These are phyloP conservation scores for Scaeva pyrastri DNA, from an alignment of 2,888 invertebrate species.

Conservation along the genomic window DNA sequence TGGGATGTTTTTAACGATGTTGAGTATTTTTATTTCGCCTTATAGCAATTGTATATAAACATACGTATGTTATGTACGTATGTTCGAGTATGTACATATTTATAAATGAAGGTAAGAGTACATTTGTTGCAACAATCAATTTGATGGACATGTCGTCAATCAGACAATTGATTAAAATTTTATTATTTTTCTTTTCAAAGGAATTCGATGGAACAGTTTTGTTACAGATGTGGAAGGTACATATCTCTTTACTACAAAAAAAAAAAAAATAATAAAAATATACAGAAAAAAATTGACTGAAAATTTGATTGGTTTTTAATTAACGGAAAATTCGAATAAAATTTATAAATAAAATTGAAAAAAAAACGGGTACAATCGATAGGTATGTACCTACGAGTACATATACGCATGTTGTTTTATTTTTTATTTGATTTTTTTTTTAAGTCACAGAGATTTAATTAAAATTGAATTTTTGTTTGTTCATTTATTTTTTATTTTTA, in stretches of 20 bases:
- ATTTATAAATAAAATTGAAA: slow-evolving; percentile 39
- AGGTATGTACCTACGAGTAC: background rate
- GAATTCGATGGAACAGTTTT: slow-evolving; percentile 27
- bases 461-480: slow-evolving; percentile 43
- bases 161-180: slow-evolving; percentile 73
- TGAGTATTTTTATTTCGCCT: slow-evolving; percentile 34
- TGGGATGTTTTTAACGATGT: background rate
- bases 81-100: too few species aligned
- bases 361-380: background rate
- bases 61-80: too few species aligned
- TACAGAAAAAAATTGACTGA: slow-evolving; percentile 71
- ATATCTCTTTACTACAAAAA: background rate
- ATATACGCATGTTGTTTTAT: slow-evolving; percentile 32
- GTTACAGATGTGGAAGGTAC: slow-evolving; percentile 58
- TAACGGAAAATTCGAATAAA: slow-evolving; percentile 78
- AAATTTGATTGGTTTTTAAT: slow-evolving; percentile 82
- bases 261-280: background rate
- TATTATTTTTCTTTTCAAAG: slow-evolving; percentile 71
- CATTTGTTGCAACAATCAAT: slow-evolving; percentile 52
- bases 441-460: slow-evolving; percentile 56
- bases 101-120: background rate
- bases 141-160: slow-evolving; percentile 74
- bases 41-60: background rate
- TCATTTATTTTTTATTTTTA: slow-evolving; percentile 11
- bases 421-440: slow-evolving; percentile 25